These are phyloP conservation scores for Procapra przewalskii DNA, from an alignment of 2,113 vertebrate genomes.

Conservation along the genomic window DNA sequence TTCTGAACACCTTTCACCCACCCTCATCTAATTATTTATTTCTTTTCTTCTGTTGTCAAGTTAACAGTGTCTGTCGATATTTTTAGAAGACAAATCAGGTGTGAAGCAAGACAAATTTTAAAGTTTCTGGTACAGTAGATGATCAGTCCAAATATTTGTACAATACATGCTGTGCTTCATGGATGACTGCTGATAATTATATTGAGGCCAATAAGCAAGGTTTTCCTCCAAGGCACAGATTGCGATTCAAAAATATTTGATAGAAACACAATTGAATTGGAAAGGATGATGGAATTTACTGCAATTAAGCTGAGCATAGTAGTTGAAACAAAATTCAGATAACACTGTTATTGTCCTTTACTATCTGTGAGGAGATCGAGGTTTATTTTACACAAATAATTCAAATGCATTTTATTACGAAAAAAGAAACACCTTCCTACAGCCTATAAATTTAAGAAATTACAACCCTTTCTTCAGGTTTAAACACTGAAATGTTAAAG, in stretches of 20 bases:
- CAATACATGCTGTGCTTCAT: slow-evolving; percentile 49
- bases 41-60: slow-evolving; percentile 19
- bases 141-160: slow-evolving; percentile 59
- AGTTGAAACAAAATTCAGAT: slow-evolving; percentile 32
- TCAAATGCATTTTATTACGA: neutral
- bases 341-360: neutral
- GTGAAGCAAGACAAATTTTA: slow-evolving; percentile 58
- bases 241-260: slow-evolving; percentile 38
- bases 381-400: neutral
- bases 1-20: neutral
- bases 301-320: slow-evolving; percentile 30
- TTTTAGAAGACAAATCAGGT: slow-evolving; percentile 51
- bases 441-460: neutral
- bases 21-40: neutral
- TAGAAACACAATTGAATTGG: slow-evolving; percentile 44
- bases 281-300: slow-evolving; percentile 50
- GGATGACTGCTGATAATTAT: slow-evolving; percentile 51
- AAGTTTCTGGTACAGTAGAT: slow-evolving; percentile 53
- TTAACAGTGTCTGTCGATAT: slow-evolving; percentile 32
- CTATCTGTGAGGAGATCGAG: neutral
- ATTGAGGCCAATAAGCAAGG: neutral
- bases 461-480: neutral
- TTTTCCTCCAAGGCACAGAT: slow-evolving; percentile 49
- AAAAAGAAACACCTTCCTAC: neutral
- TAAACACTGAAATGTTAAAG: neutral